A percentile compares a stretch with the other conserved stretches of the same genome.
These are phyloP conservation scores for Alaudala cheleensis DNA, from an alignment of 2,113 vertebrate genomes.

Conservation along the genomic window DNA sequence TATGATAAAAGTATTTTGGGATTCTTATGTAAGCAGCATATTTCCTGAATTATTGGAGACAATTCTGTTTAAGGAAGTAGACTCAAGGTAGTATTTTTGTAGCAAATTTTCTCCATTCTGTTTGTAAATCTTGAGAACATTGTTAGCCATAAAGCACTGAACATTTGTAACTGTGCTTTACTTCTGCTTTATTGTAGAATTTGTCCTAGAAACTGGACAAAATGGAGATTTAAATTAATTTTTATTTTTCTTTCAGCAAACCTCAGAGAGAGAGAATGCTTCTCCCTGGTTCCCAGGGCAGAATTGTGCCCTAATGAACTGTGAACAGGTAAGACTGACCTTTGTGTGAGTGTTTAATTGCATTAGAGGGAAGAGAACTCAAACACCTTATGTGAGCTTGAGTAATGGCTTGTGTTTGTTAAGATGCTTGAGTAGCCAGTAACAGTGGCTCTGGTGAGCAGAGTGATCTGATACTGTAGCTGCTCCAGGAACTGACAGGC, in stretches of 20 bases:
- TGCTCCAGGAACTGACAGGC: not conserved
- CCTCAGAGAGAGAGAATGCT: conserved; percentile 47
- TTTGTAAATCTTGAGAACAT: not conserved
- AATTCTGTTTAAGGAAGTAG: not conserved
- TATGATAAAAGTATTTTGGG: not conserved
- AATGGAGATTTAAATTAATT: not conserved
- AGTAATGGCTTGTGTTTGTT: not conserved
- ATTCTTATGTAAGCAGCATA: not conserved
- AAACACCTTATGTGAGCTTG: not conserved
- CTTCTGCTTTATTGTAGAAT: not conserved
- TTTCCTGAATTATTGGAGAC: not conserved
- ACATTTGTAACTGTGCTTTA: not conserved
- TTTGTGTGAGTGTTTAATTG: not conserved
- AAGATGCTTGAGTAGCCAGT: not conserved
- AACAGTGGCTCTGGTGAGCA: not conserved
- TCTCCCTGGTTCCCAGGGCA: conserved; percentile 41
- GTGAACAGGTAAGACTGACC: conserved; percentile 57
- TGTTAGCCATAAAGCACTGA: not conserved
- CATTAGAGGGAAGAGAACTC: not conserved
- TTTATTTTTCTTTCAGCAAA: conserved; percentile 38
- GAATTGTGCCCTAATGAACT: not conserved
- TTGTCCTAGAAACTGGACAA: not conserved
- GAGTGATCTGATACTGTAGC: not conserved
- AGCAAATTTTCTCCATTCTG: not conserved
- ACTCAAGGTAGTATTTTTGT: not conserved